Conservation (phyloP, 2,113 vertebrate genomes). For the Himantopus leucocephalus region DNA sequence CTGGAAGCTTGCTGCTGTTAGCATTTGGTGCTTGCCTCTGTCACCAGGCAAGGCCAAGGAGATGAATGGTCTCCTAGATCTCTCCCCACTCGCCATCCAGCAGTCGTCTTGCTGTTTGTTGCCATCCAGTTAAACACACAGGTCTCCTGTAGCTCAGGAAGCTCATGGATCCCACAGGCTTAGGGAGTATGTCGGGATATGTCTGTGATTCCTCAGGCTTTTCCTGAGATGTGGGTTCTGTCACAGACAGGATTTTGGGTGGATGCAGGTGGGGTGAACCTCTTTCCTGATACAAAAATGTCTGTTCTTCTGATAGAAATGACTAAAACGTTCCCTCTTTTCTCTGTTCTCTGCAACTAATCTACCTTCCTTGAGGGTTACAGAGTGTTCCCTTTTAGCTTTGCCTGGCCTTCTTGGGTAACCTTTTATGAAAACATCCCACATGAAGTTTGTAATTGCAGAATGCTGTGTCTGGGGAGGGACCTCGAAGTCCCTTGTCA, state of each 20-base stretch:
- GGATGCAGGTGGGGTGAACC: neutral
- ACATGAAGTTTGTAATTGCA: neutral
- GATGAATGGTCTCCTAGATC: accelerated
- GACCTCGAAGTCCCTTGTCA: neutral
- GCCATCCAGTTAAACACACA: neutral
- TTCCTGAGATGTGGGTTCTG: neutral
- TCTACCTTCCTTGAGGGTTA: neutral
- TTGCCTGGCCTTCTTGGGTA: neutral
- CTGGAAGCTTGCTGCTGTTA: neutral
- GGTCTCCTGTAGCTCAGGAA: neutral
- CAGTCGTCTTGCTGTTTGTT: accelerated
- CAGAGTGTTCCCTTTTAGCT: neutral
- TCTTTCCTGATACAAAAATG: neutral
- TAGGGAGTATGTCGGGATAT: neutral
- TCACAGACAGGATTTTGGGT: neutral
- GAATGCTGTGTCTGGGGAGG: neutral
- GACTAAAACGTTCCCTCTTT: neutral
- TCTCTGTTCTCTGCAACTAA: neutral
- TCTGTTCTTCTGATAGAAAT: neutral
- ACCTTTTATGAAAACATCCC: neutral
- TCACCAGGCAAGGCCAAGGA: neutral
- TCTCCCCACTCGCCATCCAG: neutral
- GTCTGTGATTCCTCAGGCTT: neutral
- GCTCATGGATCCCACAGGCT: neutral
- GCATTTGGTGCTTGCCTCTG: neutral